Percentiles rank a stretch among this genome's conserved stretches.
These are phyloP conservation scores for Panthera leo DNA, from an alignment of 2,113 vertebrate species.

Conservation along the genomic window DNA sequence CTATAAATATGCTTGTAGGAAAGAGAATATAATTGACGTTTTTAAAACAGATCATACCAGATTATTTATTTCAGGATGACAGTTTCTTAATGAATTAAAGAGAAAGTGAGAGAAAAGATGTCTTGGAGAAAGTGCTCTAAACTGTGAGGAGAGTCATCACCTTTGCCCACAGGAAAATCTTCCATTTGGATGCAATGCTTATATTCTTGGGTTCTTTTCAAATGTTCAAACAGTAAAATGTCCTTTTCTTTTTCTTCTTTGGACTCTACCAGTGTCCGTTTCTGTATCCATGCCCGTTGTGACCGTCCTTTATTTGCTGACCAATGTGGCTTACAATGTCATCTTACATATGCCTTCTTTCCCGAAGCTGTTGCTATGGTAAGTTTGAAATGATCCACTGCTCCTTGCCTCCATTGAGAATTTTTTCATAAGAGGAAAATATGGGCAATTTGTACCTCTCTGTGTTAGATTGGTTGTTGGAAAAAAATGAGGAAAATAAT, in stretches of 20 bases:
- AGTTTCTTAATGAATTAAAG: background rate
- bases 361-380: conserved; percentile 90
- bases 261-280: conserved; percentile 91
- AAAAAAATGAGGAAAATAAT: background rate
- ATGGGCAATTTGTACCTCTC: background rate
- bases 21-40: background rate
- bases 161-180: background rate
- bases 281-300: conserved; percentile 90
- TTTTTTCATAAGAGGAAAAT: background rate
- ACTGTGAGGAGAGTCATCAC: background rate
- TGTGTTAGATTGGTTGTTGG: background rate
- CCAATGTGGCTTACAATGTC: conserved; percentile 90
- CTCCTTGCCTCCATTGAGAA: background rate
- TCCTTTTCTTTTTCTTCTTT: conserved; percentile 63
- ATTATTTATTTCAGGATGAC: background rate
- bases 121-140: background rate
- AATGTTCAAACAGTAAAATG: background rate
- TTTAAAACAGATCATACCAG: background rate
- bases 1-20: background rate
- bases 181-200: background rate
- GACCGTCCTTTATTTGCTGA: conserved; percentile 90
- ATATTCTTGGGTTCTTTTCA: background rate
- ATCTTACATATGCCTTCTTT: conserved; percentile 89
- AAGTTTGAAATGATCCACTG: conserved; percentile 64
- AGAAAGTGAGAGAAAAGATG: background rate